Conservation (phyloP, 2,113 vertebrate genomes). For the Dolichallabes microphthalmus region DNA sequence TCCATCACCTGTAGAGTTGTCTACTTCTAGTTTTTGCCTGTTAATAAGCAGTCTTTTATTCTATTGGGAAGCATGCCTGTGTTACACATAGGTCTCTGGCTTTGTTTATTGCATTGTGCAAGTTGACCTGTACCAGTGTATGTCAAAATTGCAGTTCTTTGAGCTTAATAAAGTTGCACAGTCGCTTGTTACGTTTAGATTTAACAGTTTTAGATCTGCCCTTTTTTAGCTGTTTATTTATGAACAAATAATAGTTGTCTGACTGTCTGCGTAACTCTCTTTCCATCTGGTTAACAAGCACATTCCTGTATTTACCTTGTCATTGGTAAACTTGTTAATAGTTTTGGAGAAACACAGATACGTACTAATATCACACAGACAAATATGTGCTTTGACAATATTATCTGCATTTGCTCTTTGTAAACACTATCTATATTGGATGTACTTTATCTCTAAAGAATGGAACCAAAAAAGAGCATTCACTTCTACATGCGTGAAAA, state of each 20-base stretch:
- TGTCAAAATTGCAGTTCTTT: conserved; percentile 53
- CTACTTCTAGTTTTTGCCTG: conserved; percentile 49
- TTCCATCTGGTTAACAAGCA: conserved; percentile 35
- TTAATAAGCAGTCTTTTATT: conserved; percentile 55
- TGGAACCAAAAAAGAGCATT: background rate
- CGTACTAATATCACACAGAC: background rate
- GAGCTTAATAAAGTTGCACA: conserved; percentile 64
- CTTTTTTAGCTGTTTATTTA: conserved; percentile 41
- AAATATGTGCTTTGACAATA: background rate
- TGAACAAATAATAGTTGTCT: conserved; percentile 23
- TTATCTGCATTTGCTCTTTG: background rate
- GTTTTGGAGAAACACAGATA: background rate
- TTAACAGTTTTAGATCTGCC: conserved; percentile 39
- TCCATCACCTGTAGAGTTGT: conserved; percentile 63
- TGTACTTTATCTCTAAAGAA: background rate
- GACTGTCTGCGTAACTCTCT: conserved; percentile 34
- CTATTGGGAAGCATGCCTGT: conserved; percentile 56
- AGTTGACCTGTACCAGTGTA: conserved; percentile 54
- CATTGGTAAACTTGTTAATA: conserved; percentile 7
- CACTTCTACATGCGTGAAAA: background rate
- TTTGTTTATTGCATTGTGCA: conserved; percentile 57
- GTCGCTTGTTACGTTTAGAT: conserved; percentile 46
- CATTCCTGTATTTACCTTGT: conserved; percentile 26
- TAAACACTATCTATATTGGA: conserved; percentile 18
- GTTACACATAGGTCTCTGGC: conserved; percentile 51